phyloP scores from a whole-genome alignment of 2,113 vertebrate species.

The Poeciliopsis occidentalis region DNA sequence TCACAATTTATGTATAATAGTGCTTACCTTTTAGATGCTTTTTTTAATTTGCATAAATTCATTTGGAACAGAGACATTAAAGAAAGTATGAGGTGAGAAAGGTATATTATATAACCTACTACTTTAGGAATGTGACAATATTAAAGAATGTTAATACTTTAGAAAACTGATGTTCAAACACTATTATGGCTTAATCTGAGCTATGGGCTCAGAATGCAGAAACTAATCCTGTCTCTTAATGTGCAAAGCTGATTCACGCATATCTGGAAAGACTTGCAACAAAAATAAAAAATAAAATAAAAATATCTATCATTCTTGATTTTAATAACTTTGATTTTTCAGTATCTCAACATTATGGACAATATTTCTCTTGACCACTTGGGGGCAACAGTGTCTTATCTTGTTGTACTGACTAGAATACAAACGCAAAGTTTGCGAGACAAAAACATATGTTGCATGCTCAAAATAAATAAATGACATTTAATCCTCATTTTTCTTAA shows the following conservation, averaged over 20 bases:
- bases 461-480: background rate
- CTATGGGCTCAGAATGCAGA: too few species aligned
- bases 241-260: too few species aligned
- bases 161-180: too few species aligned
- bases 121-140: too few species aligned
- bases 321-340: background rate
- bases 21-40: background rate
- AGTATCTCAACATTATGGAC: conserved; percentile 2
- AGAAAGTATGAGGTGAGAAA: conserved; percentile 13
- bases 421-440: conserved; percentile 5
- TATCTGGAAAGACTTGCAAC: too few species aligned
- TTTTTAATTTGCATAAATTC: background rate
- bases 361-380: conserved; percentile 60
- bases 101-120: conserved; percentile 36
- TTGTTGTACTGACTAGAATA: conserved; percentile 8
- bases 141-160: too few species aligned
- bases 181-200: too few species aligned
- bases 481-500: background rate
- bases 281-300: too few species aligned
- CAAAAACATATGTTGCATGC: background rate
- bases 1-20: background rate
- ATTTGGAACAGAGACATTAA: background rate
- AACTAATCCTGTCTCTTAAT: too few species aligned
- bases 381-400: conserved; percentile 72
- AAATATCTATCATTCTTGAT: too few species aligned